Base-by-base conservation (phyloP, 2,888 invertebrate species). In the Lasioglossum morio region DNA sequence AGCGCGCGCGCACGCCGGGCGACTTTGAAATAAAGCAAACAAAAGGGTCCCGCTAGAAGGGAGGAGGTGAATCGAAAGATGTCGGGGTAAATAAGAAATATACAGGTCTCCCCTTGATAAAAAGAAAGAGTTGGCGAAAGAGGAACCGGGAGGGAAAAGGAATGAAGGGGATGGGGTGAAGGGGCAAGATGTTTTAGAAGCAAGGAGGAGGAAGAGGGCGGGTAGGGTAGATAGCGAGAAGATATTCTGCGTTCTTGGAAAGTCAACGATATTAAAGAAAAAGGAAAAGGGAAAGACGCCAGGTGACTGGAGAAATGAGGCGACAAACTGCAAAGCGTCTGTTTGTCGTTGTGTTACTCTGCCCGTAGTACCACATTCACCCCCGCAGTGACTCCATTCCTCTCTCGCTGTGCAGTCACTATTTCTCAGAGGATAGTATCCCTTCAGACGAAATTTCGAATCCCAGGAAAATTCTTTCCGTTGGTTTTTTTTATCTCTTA, bases 301-400 rank as follows among this genome's bases (percentile, higher is more conserved):
- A 80, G 82, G 86, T 89, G 86, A 87, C 85, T 73, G 83, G 70
- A 88, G 86, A 89, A 91, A 90, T 86, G 89, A 89, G 89, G 89
- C 91, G 88, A 90, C 91, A 90, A 91, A 91, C 88, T 91, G 81
- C 81, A 81, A 82, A 85, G 79, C 87, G 60, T 70, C 85, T 85
- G 85, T 87, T 87, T 86, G 81, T 82, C 86, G 86, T 88, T 86
- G 83, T 87, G 81, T 89, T 85, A 85, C 66, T 79, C 74, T 73
- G n/a, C 19, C 12, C 48, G 34, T 34, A 14, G 46, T 63, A 30
- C 46, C 30, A 40, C 40, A 66, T 66, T 34, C 66, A 66, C 72
- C 72, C 57, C 72, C 37, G 40, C 53, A 73, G 69, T 48, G 86
- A 74, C 82, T 78, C 43, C 77, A 72, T 72, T 79, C 79, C 63